These are phyloP conservation scores for Drosophila sp. DNA, from an alignment of 1,140 invertebrate species.

Conservation along the genomic window DNA sequence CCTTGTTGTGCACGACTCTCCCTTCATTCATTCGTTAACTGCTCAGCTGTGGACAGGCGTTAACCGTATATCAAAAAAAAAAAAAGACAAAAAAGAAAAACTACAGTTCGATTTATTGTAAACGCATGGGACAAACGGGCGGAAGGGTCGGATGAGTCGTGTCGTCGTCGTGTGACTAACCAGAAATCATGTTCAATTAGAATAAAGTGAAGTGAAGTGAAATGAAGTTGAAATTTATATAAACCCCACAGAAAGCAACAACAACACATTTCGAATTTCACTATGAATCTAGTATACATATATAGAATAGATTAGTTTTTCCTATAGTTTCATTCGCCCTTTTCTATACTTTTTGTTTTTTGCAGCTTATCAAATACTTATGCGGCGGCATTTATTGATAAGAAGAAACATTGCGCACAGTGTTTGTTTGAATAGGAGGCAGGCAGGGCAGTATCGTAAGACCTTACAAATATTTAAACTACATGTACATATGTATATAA, in stretches of 20 bases:
- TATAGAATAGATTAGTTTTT: constrained; percentile 23
- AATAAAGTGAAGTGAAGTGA: constrained; percentile 9
- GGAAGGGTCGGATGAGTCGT: neutral
- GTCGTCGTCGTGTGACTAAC: neutral
- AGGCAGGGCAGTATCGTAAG: neutral
- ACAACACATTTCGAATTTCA: constrained; percentile 15
- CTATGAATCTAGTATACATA: constrained; percentile 29
- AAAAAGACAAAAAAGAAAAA: constrained; percentile 33
- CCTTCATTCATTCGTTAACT: constrained; percentile 46
- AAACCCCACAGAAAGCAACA: neutral
- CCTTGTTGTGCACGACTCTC: constrained; percentile 36
- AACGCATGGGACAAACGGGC: neutral
- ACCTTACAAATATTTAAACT: neutral
- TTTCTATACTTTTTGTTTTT: neutral
- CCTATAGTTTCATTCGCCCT: constrained; percentile 1
- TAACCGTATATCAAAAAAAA: constrained; percentile 9
- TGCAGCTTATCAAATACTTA: constrained; percentile 9
- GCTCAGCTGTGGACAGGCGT: constrained; percentile 54
- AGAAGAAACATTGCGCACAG: constrained; percentile 5
- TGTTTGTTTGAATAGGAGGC: neutral
- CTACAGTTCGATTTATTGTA: constrained; percentile 29
- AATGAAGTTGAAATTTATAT: constrained; percentile 4
- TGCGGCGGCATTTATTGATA: constrained; percentile 5
- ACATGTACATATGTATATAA: neutral
- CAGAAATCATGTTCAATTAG: constrained; percentile 7